These are phyloP conservation scores for Falcaria lacertinaria DNA, from an alignment of 2,888 invertebrate species.

Conservation along the genomic window DNA sequence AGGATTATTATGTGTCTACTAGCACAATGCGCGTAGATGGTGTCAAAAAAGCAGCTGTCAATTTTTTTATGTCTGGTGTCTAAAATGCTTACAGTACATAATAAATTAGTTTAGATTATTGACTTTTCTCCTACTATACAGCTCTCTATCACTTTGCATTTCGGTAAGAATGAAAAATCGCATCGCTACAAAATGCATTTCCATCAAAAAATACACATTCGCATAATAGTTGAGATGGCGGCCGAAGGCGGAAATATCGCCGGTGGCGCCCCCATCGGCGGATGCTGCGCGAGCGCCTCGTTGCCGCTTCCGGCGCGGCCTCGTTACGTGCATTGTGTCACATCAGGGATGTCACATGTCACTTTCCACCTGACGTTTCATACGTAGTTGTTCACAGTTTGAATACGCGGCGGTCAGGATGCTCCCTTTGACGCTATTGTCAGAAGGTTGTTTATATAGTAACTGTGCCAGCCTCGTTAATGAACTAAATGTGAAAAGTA, in stretches of 20 bases:
- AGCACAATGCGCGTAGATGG: no score
- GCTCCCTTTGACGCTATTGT: background rate
- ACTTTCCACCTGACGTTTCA: background rate
- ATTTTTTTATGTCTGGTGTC: no score
- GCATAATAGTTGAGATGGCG: conserved; percentile 1
- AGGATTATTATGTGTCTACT: no score
- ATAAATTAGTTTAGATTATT: no score
- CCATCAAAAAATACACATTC: background rate
- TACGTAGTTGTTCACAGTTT: background rate
- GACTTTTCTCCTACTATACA: no score
- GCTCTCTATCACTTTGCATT: no score
- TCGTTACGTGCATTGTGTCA: conserved; percentile 55
- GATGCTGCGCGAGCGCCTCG: conserved; percentile 46
- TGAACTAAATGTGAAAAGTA: no score
- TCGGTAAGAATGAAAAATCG: no score
- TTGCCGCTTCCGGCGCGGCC: conserved; percentile 55
- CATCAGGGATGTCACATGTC: background rate
- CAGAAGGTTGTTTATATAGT: background rate
- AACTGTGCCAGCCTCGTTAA: no score
- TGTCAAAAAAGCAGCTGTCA: no score
- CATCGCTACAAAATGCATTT: no score
- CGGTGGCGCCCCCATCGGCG: conserved; percentile 39
- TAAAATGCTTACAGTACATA: no score
- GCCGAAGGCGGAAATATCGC: conserved; percentile 52
- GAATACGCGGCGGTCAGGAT: background rate